Conservation (phyloP, 2,113 vertebrate species). For the Chaetura pelagica region DNA sequence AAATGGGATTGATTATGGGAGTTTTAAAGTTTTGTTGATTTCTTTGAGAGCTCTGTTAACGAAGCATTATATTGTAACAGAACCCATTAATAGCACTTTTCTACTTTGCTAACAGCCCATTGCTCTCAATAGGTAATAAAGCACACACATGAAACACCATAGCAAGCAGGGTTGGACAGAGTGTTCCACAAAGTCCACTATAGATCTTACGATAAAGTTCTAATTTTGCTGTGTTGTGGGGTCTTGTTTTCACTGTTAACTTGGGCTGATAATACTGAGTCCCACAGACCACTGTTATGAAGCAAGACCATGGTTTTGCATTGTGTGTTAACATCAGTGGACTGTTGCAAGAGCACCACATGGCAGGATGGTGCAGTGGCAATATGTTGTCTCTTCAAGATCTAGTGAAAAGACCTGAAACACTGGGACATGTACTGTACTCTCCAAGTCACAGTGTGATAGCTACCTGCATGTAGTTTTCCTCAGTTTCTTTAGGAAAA, state of each 20-base stretch:
- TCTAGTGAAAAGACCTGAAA: background rate
- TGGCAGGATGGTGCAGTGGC: background rate
- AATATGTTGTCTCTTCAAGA: background rate
- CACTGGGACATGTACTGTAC: background rate
- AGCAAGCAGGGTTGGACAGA: background rate
- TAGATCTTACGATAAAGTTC: background rate
- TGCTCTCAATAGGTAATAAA: constrained; percentile 3
- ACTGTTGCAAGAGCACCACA: rapidly evolving
- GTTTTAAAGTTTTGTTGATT: constrained; percentile 64
- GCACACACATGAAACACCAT: rapidly evolving
- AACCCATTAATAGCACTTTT: constrained; percentile 38
- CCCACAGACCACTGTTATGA: background rate
- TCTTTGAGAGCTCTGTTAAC: constrained; percentile 59
- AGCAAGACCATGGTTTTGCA: background rate
- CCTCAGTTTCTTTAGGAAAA: background rate
- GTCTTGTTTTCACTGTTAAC: background rate
- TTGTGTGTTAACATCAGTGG: background rate
- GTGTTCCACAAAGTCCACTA: background rate
- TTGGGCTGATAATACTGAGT: background rate
- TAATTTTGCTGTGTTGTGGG: background rate
- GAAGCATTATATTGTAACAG: constrained; percentile 57
- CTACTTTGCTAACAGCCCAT: constrained; percentile 23
- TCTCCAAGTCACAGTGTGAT: background rate
- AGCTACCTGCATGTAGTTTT: background rate
- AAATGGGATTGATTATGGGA: constrained; percentile 63